A percentile compares a stretch with the other conserved stretches of the same genome.
phyloP scores from a whole-genome alignment of 2,797 vertebrate species.

The Crocodylus rhombifer region DNA sequence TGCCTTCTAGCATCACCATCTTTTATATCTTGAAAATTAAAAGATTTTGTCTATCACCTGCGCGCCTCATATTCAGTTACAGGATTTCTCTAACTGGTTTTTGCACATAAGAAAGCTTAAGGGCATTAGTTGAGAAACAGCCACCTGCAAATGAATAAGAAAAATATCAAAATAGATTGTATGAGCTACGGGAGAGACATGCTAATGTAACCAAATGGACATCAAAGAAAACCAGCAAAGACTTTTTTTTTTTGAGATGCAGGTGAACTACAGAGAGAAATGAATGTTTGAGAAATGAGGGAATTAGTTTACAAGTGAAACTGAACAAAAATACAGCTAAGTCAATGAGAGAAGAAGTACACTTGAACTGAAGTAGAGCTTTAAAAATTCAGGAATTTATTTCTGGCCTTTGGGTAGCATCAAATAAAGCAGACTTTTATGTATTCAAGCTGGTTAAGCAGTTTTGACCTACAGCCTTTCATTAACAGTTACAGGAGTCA shows the following conservation, averaged over 20 bases:
- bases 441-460: neutral
- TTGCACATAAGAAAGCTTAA: neutral
- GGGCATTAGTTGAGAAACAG: neutral
- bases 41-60: neutral
- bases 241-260: neutral
- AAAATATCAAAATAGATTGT: neutral
- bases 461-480: neutral
- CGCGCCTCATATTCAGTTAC: accelerated
- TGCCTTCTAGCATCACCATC: neutral
- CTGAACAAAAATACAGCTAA: neutral
- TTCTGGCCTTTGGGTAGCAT: neutral
- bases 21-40: neutral
- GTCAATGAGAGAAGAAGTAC: neutral
- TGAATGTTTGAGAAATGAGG: neutral
- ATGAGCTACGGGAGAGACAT: neutral
- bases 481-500: neutral
- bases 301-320: neutral
- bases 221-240: neutral
- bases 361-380: neutral
- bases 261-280: neutral
- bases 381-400: neutral
- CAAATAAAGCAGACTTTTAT: neutral
- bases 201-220: neutral
- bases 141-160: neutral
- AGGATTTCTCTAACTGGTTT: neutral